Evolutionary conservation across 2,888 invertebrate genomes (phyloP).

Genomic region (Thera britannica): DNA sequence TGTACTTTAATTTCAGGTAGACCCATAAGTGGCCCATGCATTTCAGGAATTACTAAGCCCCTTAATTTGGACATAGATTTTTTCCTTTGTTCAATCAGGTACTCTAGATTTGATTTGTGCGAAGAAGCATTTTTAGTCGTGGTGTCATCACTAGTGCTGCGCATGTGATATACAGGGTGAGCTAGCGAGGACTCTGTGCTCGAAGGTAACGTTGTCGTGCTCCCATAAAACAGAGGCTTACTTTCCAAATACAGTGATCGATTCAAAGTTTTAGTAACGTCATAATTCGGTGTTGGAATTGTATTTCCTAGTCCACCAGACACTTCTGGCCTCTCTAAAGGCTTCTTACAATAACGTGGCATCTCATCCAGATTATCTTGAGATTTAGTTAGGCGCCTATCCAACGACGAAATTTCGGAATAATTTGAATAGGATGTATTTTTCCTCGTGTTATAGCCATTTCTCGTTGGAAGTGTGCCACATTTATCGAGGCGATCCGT

Average conservation of each 20-base stretch:
- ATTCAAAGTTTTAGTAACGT: conserved; percentile 49
- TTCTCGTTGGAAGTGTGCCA: conserved; percentile 69
- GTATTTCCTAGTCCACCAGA: conserved; percentile 80
- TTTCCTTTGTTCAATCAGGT: conserved; percentile 91
- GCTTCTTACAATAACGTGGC: conserved; percentile 68
- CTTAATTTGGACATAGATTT: conserved; percentile 93
- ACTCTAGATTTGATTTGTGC: conserved; percentile 88
- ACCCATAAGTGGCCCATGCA: conserved; percentile 87
- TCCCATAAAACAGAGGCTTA: conserved; percentile 78
- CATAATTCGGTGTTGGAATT: conserved; percentile 54
- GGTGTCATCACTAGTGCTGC: conserved; percentile 77
- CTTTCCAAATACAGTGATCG: conserved; percentile 55
- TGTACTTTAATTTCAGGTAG: conserved; percentile 93
- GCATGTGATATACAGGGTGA: conserved; percentile 67
- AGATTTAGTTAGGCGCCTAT: conserved; percentile 77
- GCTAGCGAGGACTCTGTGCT: conserved; percentile 59
- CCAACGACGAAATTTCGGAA: conserved; percentile 69
- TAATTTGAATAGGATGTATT: conserved; percentile 63
- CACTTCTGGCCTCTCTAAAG: conserved; percentile 74
- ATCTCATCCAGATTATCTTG: conserved; percentile 83
- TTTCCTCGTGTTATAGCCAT: conserved; percentile 62
- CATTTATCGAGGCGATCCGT: conserved; percentile 74
- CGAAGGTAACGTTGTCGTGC: conserved; percentile 71
- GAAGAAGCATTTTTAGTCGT: conserved; percentile 64
- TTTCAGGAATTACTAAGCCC: conserved; percentile 95